Conservation (phyloP, 2,888 invertebrate species). For the Scelioninae gen. 2 region DNA sequence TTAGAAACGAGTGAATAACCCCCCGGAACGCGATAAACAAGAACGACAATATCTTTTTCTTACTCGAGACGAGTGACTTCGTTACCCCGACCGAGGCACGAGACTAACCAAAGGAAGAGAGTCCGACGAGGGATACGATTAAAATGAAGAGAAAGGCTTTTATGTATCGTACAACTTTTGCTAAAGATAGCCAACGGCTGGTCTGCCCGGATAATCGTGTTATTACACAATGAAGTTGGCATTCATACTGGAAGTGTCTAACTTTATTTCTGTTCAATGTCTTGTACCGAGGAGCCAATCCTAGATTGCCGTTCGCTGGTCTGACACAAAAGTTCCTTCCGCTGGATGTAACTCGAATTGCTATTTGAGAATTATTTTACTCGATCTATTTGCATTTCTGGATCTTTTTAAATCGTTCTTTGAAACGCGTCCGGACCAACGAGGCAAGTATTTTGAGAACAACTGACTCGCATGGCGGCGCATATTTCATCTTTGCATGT, state of each 20-base stretch:
- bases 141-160: slow-evolving; percentile 46
- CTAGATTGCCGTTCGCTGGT: slow-evolving; percentile 32
- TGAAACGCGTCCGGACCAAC: slow-evolving; percentile 55
- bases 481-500: slow-evolving; percentile 71
- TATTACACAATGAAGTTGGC: slow-evolving; percentile 50
- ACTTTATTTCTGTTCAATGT: slow-evolving; percentile 31
- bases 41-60: slow-evolving; percentile 71
- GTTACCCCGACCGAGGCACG: slow-evolving; percentile 60
- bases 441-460: slow-evolving; percentile 61
- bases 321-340: slow-evolving; percentile 37
- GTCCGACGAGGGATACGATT: slow-evolving; percentile 53
- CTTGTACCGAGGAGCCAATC: not conserved
- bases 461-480: slow-evolving; percentile 61
- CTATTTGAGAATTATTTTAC: slow-evolving; percentile 26
- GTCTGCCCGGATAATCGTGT: slow-evolving; percentile 67
- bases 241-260: slow-evolving; percentile 37
- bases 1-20: slow-evolving; percentile 67
- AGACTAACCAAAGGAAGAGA: slow-evolving; percentile 46
- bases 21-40: slow-evolving; percentile 69
- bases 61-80: slow-evolving; percentile 63
- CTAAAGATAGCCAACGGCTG: slow-evolving; percentile 70
- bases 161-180: slow-evolving; percentile 48
- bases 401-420: slow-evolving; percentile 39
- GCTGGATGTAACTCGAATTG: slow-evolving; percentile 18
- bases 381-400: slow-evolving; percentile 42